Conservation (phyloP, 2,797 vertebrate genomes). For the Hippocampus kuda region DNA sequence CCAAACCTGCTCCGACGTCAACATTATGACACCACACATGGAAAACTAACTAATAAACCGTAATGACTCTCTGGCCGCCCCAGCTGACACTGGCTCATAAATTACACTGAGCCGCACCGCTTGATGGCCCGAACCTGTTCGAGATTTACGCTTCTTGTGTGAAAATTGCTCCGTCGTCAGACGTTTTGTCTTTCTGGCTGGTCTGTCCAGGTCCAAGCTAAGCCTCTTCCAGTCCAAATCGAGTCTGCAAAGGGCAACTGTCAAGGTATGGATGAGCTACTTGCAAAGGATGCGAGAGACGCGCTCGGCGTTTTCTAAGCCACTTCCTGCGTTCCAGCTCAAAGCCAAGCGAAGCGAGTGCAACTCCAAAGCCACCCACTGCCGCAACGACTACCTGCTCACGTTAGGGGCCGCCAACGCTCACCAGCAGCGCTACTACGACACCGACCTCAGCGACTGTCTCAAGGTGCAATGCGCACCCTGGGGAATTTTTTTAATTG, state of each 20-base stretch:
- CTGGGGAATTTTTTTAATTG: too few species aligned
- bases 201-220: slow-evolving; percentile 79
- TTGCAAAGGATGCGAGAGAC: background rate
- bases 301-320: background rate
- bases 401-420: slow-evolving; percentile 87
- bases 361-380: slow-evolving; percentile 87
- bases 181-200: background rate
- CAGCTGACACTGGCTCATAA: background rate
- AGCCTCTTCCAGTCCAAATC: slow-evolving; percentile 96
- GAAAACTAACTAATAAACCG: background rate
- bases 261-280: slow-evolving; percentile 74
- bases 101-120: background rate
- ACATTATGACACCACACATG: background rate
- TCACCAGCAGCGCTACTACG: slow-evolving; percentile 90
- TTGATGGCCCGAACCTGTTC: background rate
- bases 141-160: background rate
- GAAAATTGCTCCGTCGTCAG: background rate
- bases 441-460: slow-evolving; percentile 83
- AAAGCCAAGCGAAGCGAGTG: slow-evolving; percentile 91
- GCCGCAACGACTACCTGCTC: slow-evolving; percentile 93
- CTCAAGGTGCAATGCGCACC: slow-evolving; percentile 72
- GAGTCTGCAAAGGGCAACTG: slow-evolving; percentile 94
- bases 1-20: background rate
- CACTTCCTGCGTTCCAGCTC: slow-evolving; percentile 63
- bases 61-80: slow-evolving; percentile 3